Percentiles rank a stretch among this genome's conserved stretches.
These are phyloP conservation scores for Xylocopa sonorina DNA, from an alignment of 1,140 invertebrate genomes.

Conservation along the genomic window DNA sequence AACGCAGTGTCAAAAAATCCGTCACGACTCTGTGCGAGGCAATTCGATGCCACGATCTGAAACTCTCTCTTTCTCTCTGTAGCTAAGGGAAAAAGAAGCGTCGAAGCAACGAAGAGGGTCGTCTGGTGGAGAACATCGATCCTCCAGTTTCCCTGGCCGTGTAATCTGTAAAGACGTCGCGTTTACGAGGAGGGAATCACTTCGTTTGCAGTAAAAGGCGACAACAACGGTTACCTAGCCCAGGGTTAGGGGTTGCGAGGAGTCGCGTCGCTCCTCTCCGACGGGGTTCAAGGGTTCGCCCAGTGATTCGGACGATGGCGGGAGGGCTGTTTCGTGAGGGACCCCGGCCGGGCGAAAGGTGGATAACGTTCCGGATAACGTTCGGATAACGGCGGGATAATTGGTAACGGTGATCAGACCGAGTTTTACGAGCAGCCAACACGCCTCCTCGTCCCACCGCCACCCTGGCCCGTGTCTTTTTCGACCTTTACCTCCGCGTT, in stretches of 20 bases:
- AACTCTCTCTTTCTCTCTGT: no score
- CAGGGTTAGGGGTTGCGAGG: slow-evolving; percentile 43
- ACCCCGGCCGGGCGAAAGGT: slow-evolving; percentile 61
- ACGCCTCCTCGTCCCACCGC: slow-evolving; percentile 67
- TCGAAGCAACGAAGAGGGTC: not conserved
- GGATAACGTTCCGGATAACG: slow-evolving; percentile 79
- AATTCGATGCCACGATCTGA: slow-evolving; percentile 1
- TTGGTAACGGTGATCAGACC: slow-evolving; percentile 82
- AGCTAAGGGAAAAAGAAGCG: slow-evolving; percentile 1
- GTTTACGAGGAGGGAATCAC: slow-evolving; percentile 82
- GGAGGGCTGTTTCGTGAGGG: slow-evolving; percentile 61
- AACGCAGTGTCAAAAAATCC: no score
- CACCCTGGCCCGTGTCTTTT: slow-evolving; percentile 14
- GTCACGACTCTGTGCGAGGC: no score
- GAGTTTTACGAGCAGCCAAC: slow-evolving; percentile 81
- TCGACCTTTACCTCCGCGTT: slow-evolving; percentile 52
- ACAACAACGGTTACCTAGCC: slow-evolving; percentile 72
- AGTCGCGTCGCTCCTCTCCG: slow-evolving; percentile 22
- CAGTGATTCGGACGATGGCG: slow-evolving; percentile 70
- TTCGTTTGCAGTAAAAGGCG: slow-evolving; percentile 82
- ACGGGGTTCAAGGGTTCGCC: slow-evolving; percentile 67
- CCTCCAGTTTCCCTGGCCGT: slow-evolving; percentile 13
- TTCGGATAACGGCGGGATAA: slow-evolving; percentile 81
- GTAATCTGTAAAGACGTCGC: slow-evolving; percentile 76
- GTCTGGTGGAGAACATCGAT: slow-evolving; percentile 35